Evolutionary conservation across 2,888 invertebrate species (phyloP).

Genomic region (Octodonta nipae): DNA sequence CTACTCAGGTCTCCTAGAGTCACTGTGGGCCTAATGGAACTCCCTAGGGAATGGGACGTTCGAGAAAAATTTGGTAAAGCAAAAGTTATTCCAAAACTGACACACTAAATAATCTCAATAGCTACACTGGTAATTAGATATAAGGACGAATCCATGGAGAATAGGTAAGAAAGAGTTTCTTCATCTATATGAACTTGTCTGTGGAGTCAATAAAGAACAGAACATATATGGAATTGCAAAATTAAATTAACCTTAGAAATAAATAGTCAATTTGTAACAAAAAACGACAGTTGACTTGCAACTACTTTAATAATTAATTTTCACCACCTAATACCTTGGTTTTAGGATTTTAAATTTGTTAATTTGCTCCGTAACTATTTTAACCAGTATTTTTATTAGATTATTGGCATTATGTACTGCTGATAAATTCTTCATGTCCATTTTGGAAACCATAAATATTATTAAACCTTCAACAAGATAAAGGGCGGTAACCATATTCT

Average conservation of each 20-base stretch:
- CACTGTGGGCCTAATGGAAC: too few species aligned
- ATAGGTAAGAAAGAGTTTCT: too few species aligned
- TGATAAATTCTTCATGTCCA: conserved; percentile 24
- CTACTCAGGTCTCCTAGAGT: too few species aligned
- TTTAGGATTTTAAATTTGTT: conserved; percentile 23
- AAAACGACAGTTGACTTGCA: too few species aligned
- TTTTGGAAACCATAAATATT: conserved; percentile 37
- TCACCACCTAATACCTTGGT: conserved; percentile 32
- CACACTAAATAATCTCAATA: background rate
- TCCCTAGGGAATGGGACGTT: background rate
- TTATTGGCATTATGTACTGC: conserved; percentile 20
- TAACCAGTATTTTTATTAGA: conserved; percentile 26
- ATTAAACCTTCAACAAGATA: conserved; percentile 44
- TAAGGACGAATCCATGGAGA: too few species aligned
- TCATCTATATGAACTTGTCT: too few species aligned
- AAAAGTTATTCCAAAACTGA: background rate
- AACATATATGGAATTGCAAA: too few species aligned
- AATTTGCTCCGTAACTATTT: conserved; percentile 20
- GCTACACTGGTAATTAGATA: too few species aligned
- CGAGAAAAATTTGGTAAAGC: background rate
- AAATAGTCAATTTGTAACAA: too few species aligned
- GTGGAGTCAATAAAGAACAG: too few species aligned
- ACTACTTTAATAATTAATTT: background rate
- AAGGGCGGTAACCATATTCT: conserved; percentile 35
- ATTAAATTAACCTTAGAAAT: too few species aligned